Conservation (phyloP, 2,113 vertebrate genomes). For the Ochotona princeps region DNA sequence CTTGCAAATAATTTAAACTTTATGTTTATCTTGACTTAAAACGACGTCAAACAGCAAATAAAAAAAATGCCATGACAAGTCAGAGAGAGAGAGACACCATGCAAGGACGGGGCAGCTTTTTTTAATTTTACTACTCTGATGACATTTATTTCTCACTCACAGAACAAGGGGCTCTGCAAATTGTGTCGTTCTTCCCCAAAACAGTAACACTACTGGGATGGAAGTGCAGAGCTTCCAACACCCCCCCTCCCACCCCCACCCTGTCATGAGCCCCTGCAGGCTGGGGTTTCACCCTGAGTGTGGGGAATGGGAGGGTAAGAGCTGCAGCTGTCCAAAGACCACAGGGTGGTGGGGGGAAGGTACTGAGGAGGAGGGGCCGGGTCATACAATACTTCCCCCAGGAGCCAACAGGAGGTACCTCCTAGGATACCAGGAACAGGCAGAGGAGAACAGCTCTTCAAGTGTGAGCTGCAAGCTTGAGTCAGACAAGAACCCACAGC, state of each 20-base stretch:
- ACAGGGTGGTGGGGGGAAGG: too few species aligned
- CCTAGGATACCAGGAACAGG: neutral
- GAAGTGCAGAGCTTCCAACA: neutral
- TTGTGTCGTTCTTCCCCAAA: neutral
- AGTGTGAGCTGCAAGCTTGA: neutral
- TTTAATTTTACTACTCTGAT: conserved; percentile 10
- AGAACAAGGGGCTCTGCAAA: neutral
- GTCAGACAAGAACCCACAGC: fast-evolving
- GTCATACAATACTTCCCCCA: fast-evolving
- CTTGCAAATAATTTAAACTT: conserved; percentile 55
- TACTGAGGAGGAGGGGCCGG: neutral
- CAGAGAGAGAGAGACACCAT: neutral
- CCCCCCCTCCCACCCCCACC: too few species aligned
- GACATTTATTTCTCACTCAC: conserved; percentile 9
- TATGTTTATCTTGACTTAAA: conserved; percentile 63
- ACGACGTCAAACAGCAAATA: conserved; percentile 54
- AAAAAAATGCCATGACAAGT: neutral
- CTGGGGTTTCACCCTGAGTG: neutral
- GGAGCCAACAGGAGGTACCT: neutral
- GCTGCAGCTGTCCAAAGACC: neutral
- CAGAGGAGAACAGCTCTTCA: neutral
- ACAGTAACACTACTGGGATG: neutral
- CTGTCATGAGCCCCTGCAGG: neutral
- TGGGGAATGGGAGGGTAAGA: neutral
- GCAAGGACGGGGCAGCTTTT: conserved; percentile 4